A percentile compares a stretch with the other conserved stretches of the same genome.
These are phyloP conservation scores for Nezara viridula DNA, from an alignment of 2,888 invertebrate species.

Conservation along the genomic window DNA sequence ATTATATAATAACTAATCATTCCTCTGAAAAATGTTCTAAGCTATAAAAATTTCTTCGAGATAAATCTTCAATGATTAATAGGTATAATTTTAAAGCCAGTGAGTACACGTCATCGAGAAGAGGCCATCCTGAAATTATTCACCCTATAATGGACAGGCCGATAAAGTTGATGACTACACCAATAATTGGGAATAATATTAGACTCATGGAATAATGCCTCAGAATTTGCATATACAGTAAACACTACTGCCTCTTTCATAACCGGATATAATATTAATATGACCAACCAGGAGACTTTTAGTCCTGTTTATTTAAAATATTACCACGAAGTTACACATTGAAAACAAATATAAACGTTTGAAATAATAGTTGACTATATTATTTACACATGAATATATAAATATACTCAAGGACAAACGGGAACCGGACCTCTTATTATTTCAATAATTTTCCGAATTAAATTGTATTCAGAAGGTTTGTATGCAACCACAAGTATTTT, in stretches of 20 bases:
- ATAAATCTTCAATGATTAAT: neutral
- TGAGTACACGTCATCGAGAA: neutral
- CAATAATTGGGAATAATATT: slow-evolving; percentile 27
- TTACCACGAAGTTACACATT: neutral
- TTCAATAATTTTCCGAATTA: neutral
- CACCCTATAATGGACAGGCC: neutral
- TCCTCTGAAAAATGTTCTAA: neutral
- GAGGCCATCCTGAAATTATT: neutral
- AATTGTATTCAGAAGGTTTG: neutral
- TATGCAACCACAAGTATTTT: neutral
- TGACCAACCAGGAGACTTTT: neutral
- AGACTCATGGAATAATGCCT: neutral
- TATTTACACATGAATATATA: neutral
- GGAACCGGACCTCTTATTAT: neutral
- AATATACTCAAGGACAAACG: neutral
- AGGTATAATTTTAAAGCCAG: neutral
- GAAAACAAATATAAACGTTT: neutral
- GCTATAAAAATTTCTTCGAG: neutral
- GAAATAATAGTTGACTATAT: neutral
- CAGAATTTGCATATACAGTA: neutral
- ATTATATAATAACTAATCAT: neutral
- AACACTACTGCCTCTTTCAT: neutral
- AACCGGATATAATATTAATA: neutral
- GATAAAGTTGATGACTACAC: slow-evolving; percentile 18
- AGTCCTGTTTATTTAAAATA: neutral